Evolutionary conservation across 2,797 vertebrate genomes (phyloP).

Genomic region (Bradypus variegatus): DNA sequence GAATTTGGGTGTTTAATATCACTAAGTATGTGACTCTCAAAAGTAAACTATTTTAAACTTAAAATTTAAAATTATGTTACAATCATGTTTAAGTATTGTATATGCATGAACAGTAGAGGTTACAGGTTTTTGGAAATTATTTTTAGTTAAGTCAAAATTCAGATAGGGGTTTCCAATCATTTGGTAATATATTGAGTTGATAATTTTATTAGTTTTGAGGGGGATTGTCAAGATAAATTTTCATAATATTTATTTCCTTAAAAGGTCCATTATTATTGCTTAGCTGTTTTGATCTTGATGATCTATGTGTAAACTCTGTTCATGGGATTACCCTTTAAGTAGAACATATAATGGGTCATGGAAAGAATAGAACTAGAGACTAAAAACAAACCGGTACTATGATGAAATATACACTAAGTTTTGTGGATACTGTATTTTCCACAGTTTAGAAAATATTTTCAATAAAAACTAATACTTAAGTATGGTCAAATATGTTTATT

Average conservation of each 20-base stretch:
- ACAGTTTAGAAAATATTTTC: neutral
- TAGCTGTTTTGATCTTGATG: neutral
- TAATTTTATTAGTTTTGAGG: neutral
- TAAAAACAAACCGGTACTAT: neutral
- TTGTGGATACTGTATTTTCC: neutral
- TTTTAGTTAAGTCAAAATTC: neutral
- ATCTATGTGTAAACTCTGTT: neutral
- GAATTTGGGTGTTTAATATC: neutral
- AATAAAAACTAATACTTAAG: neutral
- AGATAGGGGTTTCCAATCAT: neutral
- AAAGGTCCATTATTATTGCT: neutral
- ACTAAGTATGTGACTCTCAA: neutral
- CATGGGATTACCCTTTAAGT: neutral
- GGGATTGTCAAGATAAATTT: neutral
- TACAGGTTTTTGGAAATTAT: neutral
- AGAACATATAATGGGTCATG: rapidly evolving
- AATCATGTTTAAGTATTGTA: neutral
- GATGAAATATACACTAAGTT: neutral
- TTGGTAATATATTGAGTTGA: neutral
- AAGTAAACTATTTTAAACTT: neutral
- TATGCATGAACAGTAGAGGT: neutral
- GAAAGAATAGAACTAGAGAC: neutral
- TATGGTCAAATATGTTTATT: neutral
- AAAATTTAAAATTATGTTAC: neutral
- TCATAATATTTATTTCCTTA: neutral